Percentiles rank a stretch among this genome's conserved stretches.
phyloP scores from a whole-genome alignment of 2,888 invertebrate genomes.

The Yponomeuta malinellus region DNA sequence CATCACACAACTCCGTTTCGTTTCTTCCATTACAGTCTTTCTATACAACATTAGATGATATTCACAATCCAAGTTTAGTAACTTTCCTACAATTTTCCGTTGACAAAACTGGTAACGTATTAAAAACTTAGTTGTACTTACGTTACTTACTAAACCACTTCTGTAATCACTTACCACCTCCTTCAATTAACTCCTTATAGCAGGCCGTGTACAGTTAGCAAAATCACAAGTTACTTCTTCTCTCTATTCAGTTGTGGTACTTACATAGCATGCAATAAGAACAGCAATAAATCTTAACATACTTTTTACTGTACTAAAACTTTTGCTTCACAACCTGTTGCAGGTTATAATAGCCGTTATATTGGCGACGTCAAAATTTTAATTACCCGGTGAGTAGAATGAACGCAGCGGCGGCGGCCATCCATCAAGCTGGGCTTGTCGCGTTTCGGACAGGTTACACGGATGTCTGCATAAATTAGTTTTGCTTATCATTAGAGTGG shows the following conservation, averaged over 20 bases:
- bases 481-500: background rate
- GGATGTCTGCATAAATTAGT: background rate
- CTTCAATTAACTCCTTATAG: background rate
- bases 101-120: background rate
- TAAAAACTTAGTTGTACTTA: background rate
- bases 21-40: too few species aligned
- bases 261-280: background rate
- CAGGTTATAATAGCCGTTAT: slow-evolving; percentile 36
- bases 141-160: background rate
- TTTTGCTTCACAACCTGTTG: slow-evolving; percentile 31
- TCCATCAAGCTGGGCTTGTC: slow-evolving; percentile 20
- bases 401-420: slow-evolving; percentile 19
- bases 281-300: too few species aligned
- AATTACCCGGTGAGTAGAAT: slow-evolving; percentile 38
- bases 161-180: slow-evolving; percentile 1
- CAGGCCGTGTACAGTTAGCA: background rate
- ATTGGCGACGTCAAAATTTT: slow-evolving; percentile 41
- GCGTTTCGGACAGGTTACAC: background rate
- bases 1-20: too few species aligned
- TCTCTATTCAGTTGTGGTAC: background rate
- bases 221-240: background rate
- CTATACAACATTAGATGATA: too few species aligned
- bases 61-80: background rate
- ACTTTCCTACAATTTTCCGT: background rate
- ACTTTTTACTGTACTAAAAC: too few species aligned